These are phyloP conservation scores for Schizopygopsis pylzovi DNA, from an alignment of 2,797 vertebrate genomes.

Conservation along the genomic window DNA sequence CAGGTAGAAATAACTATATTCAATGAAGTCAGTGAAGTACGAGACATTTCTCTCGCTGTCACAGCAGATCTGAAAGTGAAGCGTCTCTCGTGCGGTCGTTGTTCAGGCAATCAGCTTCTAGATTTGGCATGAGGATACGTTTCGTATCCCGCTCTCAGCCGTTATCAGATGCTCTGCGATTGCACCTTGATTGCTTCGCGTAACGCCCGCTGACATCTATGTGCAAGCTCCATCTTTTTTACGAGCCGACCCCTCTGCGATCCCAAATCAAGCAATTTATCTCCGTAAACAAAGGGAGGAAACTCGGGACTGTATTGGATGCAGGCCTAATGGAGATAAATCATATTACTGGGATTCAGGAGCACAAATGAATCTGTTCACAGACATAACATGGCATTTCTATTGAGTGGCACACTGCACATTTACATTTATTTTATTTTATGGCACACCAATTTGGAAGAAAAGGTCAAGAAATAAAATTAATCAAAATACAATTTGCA, in stretches of 20 bases:
- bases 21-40: background rate
- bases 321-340: constrained; percentile 29
- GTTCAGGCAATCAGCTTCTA: constrained; percentile 12
- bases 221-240: constrained; percentile 34
- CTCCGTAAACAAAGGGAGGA: constrained; percentile 48
- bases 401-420: background rate
- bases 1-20: background rate
- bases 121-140: constrained; percentile 15
- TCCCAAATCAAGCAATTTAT: constrained; percentile 52
- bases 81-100: background rate
- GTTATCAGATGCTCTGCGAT: constrained; percentile 51
- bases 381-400: constrained; percentile 9
- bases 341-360: constrained; percentile 12
- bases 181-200: constrained; percentile 49
- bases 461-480: constrained; percentile 18
- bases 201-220: constrained; percentile 39
- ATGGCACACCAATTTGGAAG: background rate
- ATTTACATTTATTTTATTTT: background rate
- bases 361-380: constrained; percentile 18
- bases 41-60: constrained; percentile 2
- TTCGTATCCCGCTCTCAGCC: background rate
- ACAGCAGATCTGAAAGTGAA: background rate
- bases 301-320: background rate
- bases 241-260: constrained; percentile 26
- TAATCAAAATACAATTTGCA: background rate